phyloP scores from a whole-genome alignment of 2,113 vertebrate species.

The Zosterops lateralis region DNA sequence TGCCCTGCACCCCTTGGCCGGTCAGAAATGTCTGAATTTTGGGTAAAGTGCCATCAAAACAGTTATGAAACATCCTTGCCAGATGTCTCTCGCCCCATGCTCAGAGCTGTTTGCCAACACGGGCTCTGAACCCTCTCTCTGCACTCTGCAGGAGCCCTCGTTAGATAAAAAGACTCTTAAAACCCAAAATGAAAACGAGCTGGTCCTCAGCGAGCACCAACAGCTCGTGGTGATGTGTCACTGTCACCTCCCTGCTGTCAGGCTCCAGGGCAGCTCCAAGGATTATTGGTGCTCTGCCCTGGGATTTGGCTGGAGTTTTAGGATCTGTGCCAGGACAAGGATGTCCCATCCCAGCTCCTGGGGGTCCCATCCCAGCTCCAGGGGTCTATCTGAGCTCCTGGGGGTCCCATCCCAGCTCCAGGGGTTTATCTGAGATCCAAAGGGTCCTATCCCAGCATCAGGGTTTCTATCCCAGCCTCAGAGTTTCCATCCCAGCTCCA shows the following conservation, averaged over 20 bases:
- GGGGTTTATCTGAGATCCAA: too few species aligned
- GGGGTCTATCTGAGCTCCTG: too few species aligned
- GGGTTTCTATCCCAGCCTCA: too few species aligned
- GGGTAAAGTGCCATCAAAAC: background rate
- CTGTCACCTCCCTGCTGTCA: background rate
- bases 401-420: too few species aligned
- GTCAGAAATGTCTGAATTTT: background rate
- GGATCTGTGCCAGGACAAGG: background rate
- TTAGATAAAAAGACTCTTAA: background rate
- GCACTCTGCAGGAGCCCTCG: background rate
- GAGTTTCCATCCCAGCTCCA: too few species aligned
- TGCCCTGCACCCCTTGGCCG: background rate
- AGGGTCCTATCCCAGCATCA: background rate
- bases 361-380: background rate
- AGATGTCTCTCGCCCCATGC: background rate
- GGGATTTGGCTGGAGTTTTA: background rate
- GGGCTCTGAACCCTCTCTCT: background rate
- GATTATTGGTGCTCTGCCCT: fast-evolving
- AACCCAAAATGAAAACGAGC: background rate
- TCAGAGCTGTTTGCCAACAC: background rate
- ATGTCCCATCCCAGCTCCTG: too few species aligned
- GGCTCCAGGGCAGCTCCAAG: background rate
- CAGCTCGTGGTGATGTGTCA: fast-evolving
- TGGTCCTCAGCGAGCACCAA: fast-evolving
- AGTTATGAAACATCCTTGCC: background rate